Evolutionary conservation across 2,888 invertebrate species (phyloP).

Genomic region (Limnephilus lunatus): DNA sequence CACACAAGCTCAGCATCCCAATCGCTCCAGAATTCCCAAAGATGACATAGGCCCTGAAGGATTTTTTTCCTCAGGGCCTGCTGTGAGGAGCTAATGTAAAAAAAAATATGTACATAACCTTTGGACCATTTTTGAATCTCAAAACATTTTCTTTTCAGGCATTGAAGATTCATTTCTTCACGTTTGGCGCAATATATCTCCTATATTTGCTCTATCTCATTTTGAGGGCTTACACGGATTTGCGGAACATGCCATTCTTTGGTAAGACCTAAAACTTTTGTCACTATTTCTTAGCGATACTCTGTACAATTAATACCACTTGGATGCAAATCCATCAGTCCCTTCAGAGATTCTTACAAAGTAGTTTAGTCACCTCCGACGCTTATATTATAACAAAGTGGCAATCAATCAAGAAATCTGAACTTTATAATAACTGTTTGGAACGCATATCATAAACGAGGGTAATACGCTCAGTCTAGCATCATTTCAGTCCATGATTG

Average conservation of each 20-base stretch:
- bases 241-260: conserved; percentile 98
- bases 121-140: not conserved
- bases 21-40: too few relatives aligned
- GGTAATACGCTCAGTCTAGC: too few relatives aligned
- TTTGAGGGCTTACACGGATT: conserved; percentile 93
- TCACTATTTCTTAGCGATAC: not conserved
- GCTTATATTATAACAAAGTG: not conserved
- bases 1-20: too few relatives aligned
- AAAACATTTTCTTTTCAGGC: conserved; percentile 78
- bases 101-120: not conserved
- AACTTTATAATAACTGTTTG: too few relatives aligned
- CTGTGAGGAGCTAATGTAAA: too few relatives aligned
- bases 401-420: not conserved
- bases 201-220: conserved; percentile 90
- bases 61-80: too few relatives aligned
- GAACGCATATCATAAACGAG: too few relatives aligned
- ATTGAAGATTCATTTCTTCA: conserved; percentile 93
- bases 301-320: not conserved
- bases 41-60: too few relatives aligned
- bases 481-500: too few relatives aligned
- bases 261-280: conserved; percentile 76
- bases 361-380: not conserved
- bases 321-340: not conserved
- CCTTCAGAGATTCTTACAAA: not conserved
- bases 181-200: conserved; percentile 89